Evolutionary conservation across 2,888 invertebrate genomes (phyloP), one percentile per base, ranked within the genome.

Genomic region (Chelonus formosanus): DNA sequence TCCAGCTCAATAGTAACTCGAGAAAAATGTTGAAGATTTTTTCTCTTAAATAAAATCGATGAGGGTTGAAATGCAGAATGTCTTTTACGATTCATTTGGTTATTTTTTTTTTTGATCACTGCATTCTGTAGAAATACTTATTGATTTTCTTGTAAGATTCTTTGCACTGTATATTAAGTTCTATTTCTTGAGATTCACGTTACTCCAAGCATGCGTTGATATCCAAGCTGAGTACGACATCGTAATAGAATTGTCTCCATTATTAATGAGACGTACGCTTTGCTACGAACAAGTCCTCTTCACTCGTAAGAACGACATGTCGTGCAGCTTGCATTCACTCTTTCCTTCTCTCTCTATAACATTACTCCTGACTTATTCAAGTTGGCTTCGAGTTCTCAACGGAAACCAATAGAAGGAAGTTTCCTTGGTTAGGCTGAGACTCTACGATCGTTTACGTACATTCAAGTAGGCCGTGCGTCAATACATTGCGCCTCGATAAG

Each of bases 231-330:
- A 40, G 48, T 63, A 64, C 64, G 68, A 69, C 67, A 74, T 76
- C 73, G 76, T 74, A 77, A 77, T 78, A 76, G 75, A 76, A 78
- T 79, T 73, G 75, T 75, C 74, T 78, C 71, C 74, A 78, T 78
- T 76, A 78, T 76, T 76, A 79, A 77, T 73, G 75, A 74, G 73
- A 65, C 71, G 54, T 69, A 67, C 56, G 67, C 65, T 69, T 55
- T 55, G 55, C 52, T 58, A 36, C 40, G 54, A 58, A 7, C 50
- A 55, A 45, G 65, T 68, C 73, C 67, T 57, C 50, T 10, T 36
- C 20, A 20, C n/a, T 34, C 20, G n/a, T 35, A 43, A 35, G 57
- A 53, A 56, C 63, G 45, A 52, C 60, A 55, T 64, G 60, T 63
- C 63, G 60, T 67, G 60, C 59, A 59, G 55, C 61, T 43, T 47